Base-by-base conservation (phyloP, 2,797 vertebrate species). In the Halcyon leucocephala region DNA sequence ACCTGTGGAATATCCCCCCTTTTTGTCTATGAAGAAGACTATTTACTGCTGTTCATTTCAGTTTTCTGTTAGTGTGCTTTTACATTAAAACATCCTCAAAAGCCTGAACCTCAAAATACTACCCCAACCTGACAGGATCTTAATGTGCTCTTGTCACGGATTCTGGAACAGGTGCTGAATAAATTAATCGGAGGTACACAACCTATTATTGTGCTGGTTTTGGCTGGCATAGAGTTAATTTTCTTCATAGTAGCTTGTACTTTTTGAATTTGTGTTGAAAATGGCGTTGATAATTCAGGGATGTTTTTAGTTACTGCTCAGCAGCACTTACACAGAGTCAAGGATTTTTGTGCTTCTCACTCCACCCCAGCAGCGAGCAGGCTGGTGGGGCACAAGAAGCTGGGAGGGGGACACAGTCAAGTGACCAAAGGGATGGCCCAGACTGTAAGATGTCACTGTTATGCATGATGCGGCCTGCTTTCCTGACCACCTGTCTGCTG, bases 131-230 rank as follows among this genome's bases (percentile, higher is more conserved):
- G 85, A 97, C 51, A 64, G 82, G 85, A 97, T 97, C 77, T 89
- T 96, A 96, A 97, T 95, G 86, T 94, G 93, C 79, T 92, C 70
- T 84, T 96, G 90, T 93, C 95, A 86, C 95, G 29, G 90, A 76
- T 89, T 95, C 81, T 73, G 78, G 94, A 98, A 96, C 91, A 97
- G 97, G 93, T 97, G 97, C 95, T 92, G 98, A 97, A 98, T 97
- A 97, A 98, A 97, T 97, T 97, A 98, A 97, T 82, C 95, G 98
- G 93, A 86, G 78, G n/a, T 95, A 95, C 90, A 90, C 58, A 91
- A 97, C 97, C 83, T 95, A 94, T 97, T 98, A 95, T 42, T 72
- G 70, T 26, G 31, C 39, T 33, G 39, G 21, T 44, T 72, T 33
- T 64, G 61, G 39, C 61, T 64, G 39, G 22, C 22, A 10, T n/a